These are phyloP conservation scores for Podarcis muralis DNA, from an alignment of 2,113 vertebrate genomes.

Conservation along the genomic window DNA sequence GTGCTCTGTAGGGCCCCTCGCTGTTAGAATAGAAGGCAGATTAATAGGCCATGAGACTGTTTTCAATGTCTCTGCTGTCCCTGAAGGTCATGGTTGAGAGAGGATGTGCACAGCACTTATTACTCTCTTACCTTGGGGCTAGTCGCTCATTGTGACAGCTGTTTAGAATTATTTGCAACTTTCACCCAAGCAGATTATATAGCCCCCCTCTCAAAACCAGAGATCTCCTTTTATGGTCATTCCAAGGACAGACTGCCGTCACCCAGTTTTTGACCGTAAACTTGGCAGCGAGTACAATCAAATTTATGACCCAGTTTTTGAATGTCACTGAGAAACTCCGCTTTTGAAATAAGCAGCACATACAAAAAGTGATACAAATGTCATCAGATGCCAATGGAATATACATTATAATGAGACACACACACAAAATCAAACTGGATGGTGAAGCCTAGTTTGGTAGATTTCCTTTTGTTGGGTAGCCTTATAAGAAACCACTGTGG, in stretches of 20 bases:
- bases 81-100: not conserved
- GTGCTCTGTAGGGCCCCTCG: not conserved
- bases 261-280: not conserved
- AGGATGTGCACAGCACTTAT: not conserved
- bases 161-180: constrained; percentile 18
- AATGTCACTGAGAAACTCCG: not conserved
- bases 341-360: not conserved
- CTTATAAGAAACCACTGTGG: too few species aligned
- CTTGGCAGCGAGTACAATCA: not conserved
- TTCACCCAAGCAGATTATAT: not conserved
- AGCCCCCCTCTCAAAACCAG: not conserved
- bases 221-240: not conserved
- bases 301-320: not conserved
- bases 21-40: not conserved
- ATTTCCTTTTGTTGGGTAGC: too few species aligned
- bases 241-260: not conserved
- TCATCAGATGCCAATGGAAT: not conserved
- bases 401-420: not conserved
- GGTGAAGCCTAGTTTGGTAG: too few species aligned
- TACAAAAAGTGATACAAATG: not conserved
- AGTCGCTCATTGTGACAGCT: not conserved
- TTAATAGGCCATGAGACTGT: not conserved
- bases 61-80: not conserved
- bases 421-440: too few species aligned
- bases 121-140: constrained; percentile 11